Evolutionary conservation across 2,888 invertebrate species (phyloP).

Genomic region (Athetis lepigone): DNA sequence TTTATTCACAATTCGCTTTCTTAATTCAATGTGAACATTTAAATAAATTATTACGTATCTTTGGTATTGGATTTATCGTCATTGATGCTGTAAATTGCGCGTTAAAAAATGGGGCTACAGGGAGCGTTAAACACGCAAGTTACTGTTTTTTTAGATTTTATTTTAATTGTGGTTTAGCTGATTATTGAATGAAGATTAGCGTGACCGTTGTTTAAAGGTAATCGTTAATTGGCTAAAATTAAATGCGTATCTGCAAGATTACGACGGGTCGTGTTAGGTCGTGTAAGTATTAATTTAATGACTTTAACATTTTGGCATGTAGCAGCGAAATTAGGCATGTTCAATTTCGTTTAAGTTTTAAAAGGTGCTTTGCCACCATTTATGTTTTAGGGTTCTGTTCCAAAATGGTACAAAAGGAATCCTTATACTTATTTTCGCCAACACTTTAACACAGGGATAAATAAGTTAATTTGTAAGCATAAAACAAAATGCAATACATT

Average conservation of each 20-base stretch:
- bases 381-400: conserved; percentile 1
- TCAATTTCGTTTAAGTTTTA: conserved; percentile 19
- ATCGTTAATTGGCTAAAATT: conserved; percentile 17
- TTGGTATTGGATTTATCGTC: conserved; percentile 37
- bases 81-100: conserved; percentile 16
- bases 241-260: conserved; percentile 10
- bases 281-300: conserved; percentile 35
- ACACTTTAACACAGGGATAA: too few relatives aligned
- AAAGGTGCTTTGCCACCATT: conserved; percentile 6
- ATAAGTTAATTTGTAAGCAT: too few relatives aligned
- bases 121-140: conserved; percentile 52
- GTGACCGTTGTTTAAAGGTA: conserved; percentile 42
- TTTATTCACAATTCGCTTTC: conserved; percentile 60
- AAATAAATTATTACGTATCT: conserved; percentile 36
- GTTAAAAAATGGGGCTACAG: conserved; percentile 46
- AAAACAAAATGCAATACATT: too few relatives aligned
- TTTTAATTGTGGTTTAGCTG: conserved; percentile 34
- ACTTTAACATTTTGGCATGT: conserved; percentile 31
- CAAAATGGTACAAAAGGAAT: too few relatives aligned
- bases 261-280: conserved; percentile 2
- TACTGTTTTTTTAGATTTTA: conserved; percentile 19
- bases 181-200: conserved; percentile 32
- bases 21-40: conserved; percentile 47
- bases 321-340: conserved; percentile 32
- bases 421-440: too few relatives aligned